phyloP scores from a whole-genome alignment of 2,113 vertebrate genomes.

The Platycercus adscitus region DNA sequence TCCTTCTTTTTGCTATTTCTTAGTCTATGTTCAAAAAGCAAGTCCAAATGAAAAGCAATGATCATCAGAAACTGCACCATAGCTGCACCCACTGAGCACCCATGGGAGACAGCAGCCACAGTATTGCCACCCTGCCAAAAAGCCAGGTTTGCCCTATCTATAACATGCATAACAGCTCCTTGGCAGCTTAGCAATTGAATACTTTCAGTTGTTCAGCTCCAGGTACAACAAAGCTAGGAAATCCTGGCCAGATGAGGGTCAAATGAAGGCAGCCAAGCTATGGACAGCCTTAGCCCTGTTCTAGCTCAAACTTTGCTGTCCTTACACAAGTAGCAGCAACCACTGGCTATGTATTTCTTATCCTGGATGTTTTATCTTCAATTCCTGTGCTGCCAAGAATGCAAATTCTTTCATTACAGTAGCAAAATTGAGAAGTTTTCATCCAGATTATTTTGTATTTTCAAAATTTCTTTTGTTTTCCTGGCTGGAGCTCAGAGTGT shows the following conservation, averaged over 20 bases:
- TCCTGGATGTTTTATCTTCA: not conserved
- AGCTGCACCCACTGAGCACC: not conserved
- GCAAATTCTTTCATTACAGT: not conserved
- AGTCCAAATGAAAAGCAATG: not conserved
- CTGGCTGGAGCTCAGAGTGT: not conserved
- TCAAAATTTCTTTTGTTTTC: not conserved
- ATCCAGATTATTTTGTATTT: not conserved
- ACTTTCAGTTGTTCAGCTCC: not conserved
- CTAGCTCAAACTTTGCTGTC: not conserved
- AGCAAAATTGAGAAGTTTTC: not conserved
- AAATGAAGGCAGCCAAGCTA: not conserved
- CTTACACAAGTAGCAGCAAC: not conserved
- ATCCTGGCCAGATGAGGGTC: not conserved
- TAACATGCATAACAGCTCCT: rapidly evolving
- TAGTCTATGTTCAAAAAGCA: not conserved
- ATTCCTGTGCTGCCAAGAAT: not conserved
- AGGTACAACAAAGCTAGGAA: not conserved
- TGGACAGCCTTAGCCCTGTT: not conserved
- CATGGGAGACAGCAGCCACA: not conserved
- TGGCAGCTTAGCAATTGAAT: not conserved
- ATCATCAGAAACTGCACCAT: not conserved
- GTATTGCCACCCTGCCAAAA: not conserved
- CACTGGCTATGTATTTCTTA: not conserved
- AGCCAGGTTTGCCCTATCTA: not conserved
- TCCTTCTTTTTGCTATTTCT: not conserved